Evolutionary conservation across 2,113 vertebrate genomes (phyloP).

Genomic region (Malurus melanocephalus): DNA sequence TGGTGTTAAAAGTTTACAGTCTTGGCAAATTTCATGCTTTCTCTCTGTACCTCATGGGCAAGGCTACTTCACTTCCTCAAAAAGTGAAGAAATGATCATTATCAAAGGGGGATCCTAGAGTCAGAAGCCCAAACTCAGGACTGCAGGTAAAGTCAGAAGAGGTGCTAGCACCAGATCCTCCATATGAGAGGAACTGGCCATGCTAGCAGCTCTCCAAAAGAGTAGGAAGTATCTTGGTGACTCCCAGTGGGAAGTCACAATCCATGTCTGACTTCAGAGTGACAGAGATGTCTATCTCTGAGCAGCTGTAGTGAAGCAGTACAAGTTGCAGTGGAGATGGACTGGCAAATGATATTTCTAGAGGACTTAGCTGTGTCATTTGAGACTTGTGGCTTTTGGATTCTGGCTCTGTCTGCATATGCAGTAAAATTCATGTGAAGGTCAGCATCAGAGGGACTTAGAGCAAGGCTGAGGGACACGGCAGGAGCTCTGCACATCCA

Average conservation of each 20-base stretch:
- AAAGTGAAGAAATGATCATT: not conserved
- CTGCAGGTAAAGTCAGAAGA: not conserved
- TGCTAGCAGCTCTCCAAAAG: not conserved
- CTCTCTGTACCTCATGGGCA: not conserved
- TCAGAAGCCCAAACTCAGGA: not conserved
- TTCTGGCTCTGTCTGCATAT: not conserved
- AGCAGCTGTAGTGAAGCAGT: not conserved
- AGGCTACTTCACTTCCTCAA: not conserved
- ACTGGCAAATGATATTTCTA: not conserved
- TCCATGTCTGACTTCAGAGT: not conserved
- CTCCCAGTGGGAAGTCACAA: not conserved
- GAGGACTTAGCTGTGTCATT: not conserved
- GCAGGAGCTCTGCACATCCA: not conserved
- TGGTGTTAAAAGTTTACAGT: not conserved
- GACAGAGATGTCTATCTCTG: not conserved
- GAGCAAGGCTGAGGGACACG: rapidly evolving
- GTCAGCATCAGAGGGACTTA: not conserved
- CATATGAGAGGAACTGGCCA: not conserved
- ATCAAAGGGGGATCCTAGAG: not conserved
- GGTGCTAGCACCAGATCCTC: not conserved
- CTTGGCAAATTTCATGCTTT: not conserved
- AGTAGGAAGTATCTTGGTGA: not conserved
- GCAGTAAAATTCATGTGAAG: not conserved
- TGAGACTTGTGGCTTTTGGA: not conserved
- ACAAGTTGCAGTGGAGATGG: not conserved